Percentiles rank a stretch among this genome's conserved stretches.
Evolutionary conservation across 2,113 vertebrate genomes (phyloP).

Genomic region (Sander vitreus): DNA sequence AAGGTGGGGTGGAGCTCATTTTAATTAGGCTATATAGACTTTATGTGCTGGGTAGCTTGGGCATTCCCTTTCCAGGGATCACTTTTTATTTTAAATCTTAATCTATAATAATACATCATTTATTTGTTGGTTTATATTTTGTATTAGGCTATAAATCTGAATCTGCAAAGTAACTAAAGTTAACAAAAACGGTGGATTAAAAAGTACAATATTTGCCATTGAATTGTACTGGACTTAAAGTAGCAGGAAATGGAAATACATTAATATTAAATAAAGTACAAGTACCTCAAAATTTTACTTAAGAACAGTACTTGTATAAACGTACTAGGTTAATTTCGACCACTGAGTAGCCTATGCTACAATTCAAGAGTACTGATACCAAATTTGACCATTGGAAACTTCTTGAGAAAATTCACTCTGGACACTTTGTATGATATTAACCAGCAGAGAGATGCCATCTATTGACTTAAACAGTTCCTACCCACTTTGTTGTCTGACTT

Average conservation of each 20-base stretch:
- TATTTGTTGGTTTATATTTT: too few relatives aligned
- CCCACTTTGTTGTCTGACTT: slow-evolving; percentile 43
- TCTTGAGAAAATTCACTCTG: not conserved
- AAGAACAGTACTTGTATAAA: not conserved
- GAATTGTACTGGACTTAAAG: not conserved
- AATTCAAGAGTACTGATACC: not conserved
- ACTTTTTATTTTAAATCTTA: too few relatives aligned
- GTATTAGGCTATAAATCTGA: too few relatives aligned
- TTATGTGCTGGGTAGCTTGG: too few relatives aligned
- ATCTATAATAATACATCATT: too few relatives aligned
- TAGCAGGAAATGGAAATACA: not conserved
- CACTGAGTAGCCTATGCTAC: not conserved
- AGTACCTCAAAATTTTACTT: not conserved
- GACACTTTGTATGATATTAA: not conserved
- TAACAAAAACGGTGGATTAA: not conserved
- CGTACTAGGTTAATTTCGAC: not conserved
- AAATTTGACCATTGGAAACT: not conserved
- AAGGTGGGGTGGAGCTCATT: too few relatives aligned
- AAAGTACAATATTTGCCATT: not conserved
- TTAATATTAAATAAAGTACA: not conserved
- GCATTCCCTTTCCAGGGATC: too few relatives aligned
- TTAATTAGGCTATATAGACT: too few relatives aligned
- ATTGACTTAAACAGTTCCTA: not conserved
- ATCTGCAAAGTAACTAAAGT: too few relatives aligned
- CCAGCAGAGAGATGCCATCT: not conserved